Percentiles rank a stretch among this genome's conserved stretches.
These are phyloP conservation scores for Mythimna albipuncta DNA, from an alignment of 2,888 invertebrate species.

Conservation along the genomic window DNA sequence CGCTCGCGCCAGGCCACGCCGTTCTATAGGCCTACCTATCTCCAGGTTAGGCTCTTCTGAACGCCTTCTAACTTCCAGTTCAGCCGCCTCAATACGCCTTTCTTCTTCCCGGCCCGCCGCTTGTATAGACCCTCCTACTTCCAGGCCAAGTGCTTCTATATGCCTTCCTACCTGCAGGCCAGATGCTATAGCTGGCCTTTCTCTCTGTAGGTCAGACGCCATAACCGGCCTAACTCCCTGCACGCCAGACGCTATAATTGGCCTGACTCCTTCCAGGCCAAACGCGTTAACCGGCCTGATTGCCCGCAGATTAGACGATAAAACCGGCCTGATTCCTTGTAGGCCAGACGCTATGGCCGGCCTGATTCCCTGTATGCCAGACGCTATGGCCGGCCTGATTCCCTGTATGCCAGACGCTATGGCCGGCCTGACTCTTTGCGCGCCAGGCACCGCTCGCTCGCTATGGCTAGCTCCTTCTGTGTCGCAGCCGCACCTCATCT, in stretches of 20 bases:
- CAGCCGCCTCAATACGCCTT: background rate
- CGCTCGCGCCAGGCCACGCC: no score
- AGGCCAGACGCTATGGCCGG: no score
- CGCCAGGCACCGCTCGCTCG: background rate
- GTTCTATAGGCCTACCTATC: background rate
- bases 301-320: no score
- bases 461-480: background rate
- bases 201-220: background rate
- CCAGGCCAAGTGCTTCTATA: no score
- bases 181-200: background rate
- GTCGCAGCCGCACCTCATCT: no score
- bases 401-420: no score
- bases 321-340: no score
- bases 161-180: no score
- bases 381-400: no score
- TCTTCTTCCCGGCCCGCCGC: background rate
- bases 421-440: no score
- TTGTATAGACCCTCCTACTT: no score
- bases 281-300: background rate
- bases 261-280: background rate
- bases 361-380: no score
- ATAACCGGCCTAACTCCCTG: background rate
- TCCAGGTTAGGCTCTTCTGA: background rate
- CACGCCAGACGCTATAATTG: background rate
- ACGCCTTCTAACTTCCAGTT: background rate